Percentiles rank a stretch among this genome's conserved stretches.
Evolutionary conservation across 1,140 invertebrate genomes (phyloP).

Genomic region (Atta colombica): DNA sequence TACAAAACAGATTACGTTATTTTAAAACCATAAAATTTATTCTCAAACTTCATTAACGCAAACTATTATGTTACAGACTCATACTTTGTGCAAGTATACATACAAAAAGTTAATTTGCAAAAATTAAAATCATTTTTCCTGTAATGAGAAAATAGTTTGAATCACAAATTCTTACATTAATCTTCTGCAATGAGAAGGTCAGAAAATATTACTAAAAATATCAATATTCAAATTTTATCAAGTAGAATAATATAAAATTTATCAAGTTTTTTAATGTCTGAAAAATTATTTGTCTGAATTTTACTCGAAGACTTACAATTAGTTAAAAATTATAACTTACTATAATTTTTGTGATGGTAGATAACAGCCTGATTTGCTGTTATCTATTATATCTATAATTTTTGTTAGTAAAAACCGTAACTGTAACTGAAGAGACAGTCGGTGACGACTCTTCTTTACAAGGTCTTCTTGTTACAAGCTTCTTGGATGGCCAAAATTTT

Average conservation of each 20-base stretch:
- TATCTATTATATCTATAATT: constrained; percentile 80
- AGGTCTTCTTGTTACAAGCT: no score
- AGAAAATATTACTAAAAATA: background rate
- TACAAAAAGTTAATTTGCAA: background rate
- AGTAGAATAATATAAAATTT: background rate
- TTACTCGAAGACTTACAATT: background rate
- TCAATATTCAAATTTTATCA: background rate
- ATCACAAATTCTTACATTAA: background rate
- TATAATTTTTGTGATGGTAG: background rate
- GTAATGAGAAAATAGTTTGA: background rate
- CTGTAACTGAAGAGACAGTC: constrained; percentile 64
- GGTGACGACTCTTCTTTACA: background rate
- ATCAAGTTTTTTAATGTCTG: background rate
- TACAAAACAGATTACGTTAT: background rate
- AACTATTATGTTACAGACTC: background rate
- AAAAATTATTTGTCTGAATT: constrained; percentile 1
- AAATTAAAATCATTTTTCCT: background rate
- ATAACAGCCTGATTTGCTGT: constrained; percentile 35
- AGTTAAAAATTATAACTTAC: background rate
- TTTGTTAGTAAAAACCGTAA: constrained; percentile 73
- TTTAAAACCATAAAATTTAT: background rate
- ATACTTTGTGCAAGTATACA: background rate
- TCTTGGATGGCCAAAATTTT: background rate
- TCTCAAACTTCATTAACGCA: background rate
- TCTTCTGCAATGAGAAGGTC: background rate